phyloP scores from a whole-genome alignment of 1,140 invertebrate species.

The Bombyx mori region DNA sequence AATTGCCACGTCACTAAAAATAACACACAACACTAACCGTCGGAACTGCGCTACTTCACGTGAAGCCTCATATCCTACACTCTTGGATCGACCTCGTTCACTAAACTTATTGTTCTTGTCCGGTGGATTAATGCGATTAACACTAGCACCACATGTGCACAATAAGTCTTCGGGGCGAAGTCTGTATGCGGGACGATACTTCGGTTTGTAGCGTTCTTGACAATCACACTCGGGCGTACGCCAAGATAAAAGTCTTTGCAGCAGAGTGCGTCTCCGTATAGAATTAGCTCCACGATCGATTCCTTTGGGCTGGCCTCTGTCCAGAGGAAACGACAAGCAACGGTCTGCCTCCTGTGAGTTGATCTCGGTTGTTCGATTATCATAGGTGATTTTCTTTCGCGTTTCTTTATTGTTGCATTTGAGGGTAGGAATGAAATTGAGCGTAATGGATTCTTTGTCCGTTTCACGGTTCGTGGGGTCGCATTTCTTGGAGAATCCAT shows the following conservation, averaged over 20 bases:
- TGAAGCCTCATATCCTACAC: slow-evolving; percentile 59
- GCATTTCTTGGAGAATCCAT: slow-evolving; percentile 42
- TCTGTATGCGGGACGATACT: slow-evolving; percentile 22
- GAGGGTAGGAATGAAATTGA: slow-evolving; percentile 28
- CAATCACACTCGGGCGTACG: slow-evolving; percentile 53
- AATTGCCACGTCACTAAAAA: slow-evolving; percentile 9
- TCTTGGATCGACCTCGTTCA: slow-evolving; percentile 59
- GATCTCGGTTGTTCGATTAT: slow-evolving; percentile 30
- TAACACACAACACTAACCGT: slow-evolving; percentile 51
- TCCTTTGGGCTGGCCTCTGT: slow-evolving; percentile 30
- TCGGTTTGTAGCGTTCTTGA: slow-evolving; percentile 30
- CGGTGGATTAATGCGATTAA: slow-evolving; percentile 22
- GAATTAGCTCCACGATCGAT: slow-evolving; percentile 28
- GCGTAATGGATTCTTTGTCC: slow-evolving; percentile 32
- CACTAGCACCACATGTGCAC: slow-evolving; percentile 46
- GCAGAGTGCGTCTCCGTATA: slow-evolving; percentile 38
- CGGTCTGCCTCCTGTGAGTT: slow-evolving; percentile 30
- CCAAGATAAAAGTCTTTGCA: slow-evolving; percentile 59
- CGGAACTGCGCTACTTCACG: slow-evolving; percentile 62
- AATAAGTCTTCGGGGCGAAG: slow-evolving; percentile 33
- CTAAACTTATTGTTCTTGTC: slow-evolving; percentile 33
- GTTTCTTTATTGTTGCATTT: slow-evolving; percentile 30
- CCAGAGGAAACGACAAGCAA: slow-evolving; percentile 38
- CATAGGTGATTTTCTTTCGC: slow-evolving; percentile 46
- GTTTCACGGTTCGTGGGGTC: slow-evolving; percentile 19